A percentile compares a stretch with the other conserved stretches of the same genome.
Evolutionary conservation across 2,113 vertebrate genomes (phyloP).

Genomic region (Silurus glanis): DNA sequence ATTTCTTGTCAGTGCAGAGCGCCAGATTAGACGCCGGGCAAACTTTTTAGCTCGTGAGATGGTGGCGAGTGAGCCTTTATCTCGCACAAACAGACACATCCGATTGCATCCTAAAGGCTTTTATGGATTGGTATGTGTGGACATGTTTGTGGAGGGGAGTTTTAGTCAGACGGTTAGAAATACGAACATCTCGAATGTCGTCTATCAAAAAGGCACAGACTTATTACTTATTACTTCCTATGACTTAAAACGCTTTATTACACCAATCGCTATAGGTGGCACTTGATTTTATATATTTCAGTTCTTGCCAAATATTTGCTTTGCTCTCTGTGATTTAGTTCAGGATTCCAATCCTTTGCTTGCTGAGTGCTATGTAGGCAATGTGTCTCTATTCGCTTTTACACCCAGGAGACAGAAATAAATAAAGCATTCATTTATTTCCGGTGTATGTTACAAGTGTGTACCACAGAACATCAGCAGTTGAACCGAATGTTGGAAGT

Average conservation of each 20-base stretch:
- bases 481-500: neutral
- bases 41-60: conserved; percentile 60
- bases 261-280: neutral
- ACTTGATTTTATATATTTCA: neutral
- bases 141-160: conserved; percentile 47
- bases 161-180: conserved; percentile 51
- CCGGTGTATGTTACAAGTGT: neutral
- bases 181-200: conserved; percentile 53
- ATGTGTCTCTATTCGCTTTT: neutral
- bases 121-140: conserved; percentile 59
- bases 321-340: neutral
- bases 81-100: conserved; percentile 63
- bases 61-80: conserved; percentile 61
- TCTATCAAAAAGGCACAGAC: conserved; percentile 8
- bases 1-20: conserved; percentile 46
- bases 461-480: neutral
- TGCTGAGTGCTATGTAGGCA: neutral
- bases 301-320: neutral
- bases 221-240: neutral
- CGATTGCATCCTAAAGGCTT: conserved; percentile 60
- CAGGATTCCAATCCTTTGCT: neutral
- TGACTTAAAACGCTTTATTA: conserved; percentile 13
- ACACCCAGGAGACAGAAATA: neutral
- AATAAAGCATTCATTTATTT: neutral
- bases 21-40: conserved; percentile 57